Percentiles rank a stretch among this genome's conserved stretches.
Conservation (phyloP, 2,113 vertebrate genomes). For the Vulpes ferrilata region DNA sequence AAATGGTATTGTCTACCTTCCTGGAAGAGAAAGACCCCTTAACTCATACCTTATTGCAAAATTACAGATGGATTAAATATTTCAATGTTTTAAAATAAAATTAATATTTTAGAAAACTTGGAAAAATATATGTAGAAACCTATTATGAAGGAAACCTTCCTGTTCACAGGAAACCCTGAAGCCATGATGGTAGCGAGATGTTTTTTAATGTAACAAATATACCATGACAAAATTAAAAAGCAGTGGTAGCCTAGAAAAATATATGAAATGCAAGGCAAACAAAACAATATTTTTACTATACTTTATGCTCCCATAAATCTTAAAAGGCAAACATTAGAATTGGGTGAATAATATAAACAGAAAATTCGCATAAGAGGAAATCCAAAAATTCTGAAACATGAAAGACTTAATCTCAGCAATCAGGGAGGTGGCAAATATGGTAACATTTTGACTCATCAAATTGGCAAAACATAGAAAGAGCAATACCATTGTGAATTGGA, state of each 20-base stretch:
- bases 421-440: background rate
- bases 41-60: background rate
- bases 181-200: background rate
- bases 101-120: background rate
- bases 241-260: background rate
- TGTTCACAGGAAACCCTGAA: slow-evolving; percentile 16
- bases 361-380: slow-evolving; percentile 20
- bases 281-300: background rate
- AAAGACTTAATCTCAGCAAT: background rate
- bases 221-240: slow-evolving; percentile 4
- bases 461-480: background rate
- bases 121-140: background rate
- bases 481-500: background rate
- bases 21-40: slow-evolving; percentile 19
- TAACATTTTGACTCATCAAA: background rate
- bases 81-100: slow-evolving; percentile 44
- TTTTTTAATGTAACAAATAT: background rate
- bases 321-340: background rate
- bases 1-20: background rate
- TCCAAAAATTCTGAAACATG: background rate
- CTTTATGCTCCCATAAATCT: background rate
- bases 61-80: slow-evolving; percentile 13
- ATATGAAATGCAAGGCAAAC: background rate
- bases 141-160: background rate
- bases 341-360: background rate